Evolutionary conservation across 2,113 vertebrate genomes (phyloP).

Genomic region (Alethe castanea): DNA sequence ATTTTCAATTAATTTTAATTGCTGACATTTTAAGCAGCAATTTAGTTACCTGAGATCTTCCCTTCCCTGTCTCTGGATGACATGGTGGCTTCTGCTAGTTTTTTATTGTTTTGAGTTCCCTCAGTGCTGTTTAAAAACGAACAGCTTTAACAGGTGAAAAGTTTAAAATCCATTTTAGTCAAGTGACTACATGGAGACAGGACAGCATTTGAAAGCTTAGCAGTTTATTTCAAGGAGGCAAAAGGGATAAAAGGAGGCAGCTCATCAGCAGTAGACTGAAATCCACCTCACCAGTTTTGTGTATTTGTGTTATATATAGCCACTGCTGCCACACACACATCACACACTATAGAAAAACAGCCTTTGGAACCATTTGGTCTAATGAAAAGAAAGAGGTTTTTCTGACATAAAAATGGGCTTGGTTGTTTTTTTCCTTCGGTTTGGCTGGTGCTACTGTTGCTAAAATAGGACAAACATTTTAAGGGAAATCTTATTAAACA

Average conservation of each 20-base stretch:
- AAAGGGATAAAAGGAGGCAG: background rate
- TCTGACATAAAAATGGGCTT: background rate
- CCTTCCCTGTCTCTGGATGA: background rate
- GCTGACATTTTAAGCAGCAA: conserved; percentile 18
- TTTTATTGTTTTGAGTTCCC: background rate
- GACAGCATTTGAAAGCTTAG: conserved; percentile 9
- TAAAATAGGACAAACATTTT: conserved; percentile 10
- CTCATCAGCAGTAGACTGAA: background rate
- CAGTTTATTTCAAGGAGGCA: background rate
- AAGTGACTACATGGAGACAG: background rate
- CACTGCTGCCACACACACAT: background rate
- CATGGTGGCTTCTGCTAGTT: background rate
- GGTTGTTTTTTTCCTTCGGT: background rate
- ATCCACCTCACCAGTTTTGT: background rate
- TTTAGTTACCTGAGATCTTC: background rate
- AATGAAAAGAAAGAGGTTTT: background rate
- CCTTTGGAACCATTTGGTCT: background rate
- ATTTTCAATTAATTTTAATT: conserved; percentile 58
- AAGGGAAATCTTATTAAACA: conserved; percentile 11
- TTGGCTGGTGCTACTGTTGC: background rate
- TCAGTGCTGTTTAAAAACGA: background rate
- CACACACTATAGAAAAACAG: background rate
- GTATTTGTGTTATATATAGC: background rate
- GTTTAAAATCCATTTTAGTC: conserved; percentile 26
- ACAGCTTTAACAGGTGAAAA: conserved; percentile 5